Base-by-base conservation (phyloP, 2,888 invertebrate species). In the Chrysolina haemoptera region DNA sequence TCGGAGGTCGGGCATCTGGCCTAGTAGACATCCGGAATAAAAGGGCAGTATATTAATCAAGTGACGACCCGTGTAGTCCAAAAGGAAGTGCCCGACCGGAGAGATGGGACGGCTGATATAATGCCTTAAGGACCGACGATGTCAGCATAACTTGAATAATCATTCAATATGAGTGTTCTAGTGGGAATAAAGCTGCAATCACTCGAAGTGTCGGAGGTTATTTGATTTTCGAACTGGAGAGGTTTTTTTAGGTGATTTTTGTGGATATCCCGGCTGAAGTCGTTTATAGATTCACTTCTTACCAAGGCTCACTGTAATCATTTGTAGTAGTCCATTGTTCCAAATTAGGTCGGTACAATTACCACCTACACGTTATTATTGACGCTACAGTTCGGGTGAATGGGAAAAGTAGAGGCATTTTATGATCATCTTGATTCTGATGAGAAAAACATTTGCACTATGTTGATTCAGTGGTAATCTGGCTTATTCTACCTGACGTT, bases 41-140 rank as follows among this genome's bases (percentile, higher is more conserved):
- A 71, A 75, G 71, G 75, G 68, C 71, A 71, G 71, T 75, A 75
- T 75, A 75, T 75, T 71, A 75, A 75, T 75, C 75, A 75, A 71
- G 75, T 69, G 69, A 75, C 65, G 75, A 71, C 75, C 74, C 74
- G 67, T 67, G 70, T 63, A 70, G 48, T 71, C 70, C 74, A 50
- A 66, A 68, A 75, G 75, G 75, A 71, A 69, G 69, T 71, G 71
- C 71, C 66, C 69, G 62, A 68, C 71, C 74, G 71, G 50, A 71
- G 71, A 65, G 71, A 75, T 75, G 71, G 68, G 68, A 71, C 65
- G 65, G 71, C 22, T 66, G 74, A 71, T 75, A 71, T 68, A 75
- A 65, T 71, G 71, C 66, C 50, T 35, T 75, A 53, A 65, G 71
- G 71, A 71, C 71, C 64, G 65, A 64, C 63, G 64, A 62, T 71